Conservation (phyloP, 1,140 invertebrate genomes). For the Cyclargus thomasi region DNA sequence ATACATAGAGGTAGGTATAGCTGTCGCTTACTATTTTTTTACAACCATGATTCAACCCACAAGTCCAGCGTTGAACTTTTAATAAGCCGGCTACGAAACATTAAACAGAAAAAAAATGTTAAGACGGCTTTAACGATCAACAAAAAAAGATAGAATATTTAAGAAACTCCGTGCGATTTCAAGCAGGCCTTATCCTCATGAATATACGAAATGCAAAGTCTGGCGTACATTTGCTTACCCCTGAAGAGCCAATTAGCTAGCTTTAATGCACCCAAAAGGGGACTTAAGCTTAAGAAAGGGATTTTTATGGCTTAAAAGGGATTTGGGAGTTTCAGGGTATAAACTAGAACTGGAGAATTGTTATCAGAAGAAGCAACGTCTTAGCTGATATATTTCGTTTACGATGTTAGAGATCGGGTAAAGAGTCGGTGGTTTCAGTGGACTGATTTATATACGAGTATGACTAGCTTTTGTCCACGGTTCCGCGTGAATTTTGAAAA, state of each 20-base stretch:
- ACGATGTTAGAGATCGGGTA: too few species aligned
- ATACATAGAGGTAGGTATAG: too few species aligned
- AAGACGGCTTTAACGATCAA: conserved; percentile 1
- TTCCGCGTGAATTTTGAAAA: too few species aligned
- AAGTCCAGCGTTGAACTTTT: not conserved
- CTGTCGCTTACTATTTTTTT: too few species aligned
- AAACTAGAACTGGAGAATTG: not conserved
- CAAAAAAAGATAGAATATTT: conserved; percentile 5
- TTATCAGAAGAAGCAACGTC: not conserved
- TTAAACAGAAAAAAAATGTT: not conserved
- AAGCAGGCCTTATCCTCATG: conserved; percentile 16
- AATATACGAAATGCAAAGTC: conserved; percentile 20
- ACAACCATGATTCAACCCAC: not conserved
- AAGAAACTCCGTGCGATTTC: not conserved
- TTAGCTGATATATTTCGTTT: not conserved
- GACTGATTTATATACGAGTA: too few species aligned
- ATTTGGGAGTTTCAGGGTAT: not conserved
- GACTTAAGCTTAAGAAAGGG: conserved; percentile 15
- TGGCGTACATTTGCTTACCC: conserved; percentile 19
- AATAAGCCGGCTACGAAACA: not conserved
- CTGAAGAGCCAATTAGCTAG: conserved; percentile 21
- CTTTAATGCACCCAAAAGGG: conserved; percentile 12
- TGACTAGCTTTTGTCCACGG: too few species aligned
- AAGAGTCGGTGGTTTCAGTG: too few species aligned
- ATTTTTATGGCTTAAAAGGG: not conserved